Base-by-base conservation (phyloP, 2,888 invertebrate genomes). In the Julus scandinavius region DNA sequence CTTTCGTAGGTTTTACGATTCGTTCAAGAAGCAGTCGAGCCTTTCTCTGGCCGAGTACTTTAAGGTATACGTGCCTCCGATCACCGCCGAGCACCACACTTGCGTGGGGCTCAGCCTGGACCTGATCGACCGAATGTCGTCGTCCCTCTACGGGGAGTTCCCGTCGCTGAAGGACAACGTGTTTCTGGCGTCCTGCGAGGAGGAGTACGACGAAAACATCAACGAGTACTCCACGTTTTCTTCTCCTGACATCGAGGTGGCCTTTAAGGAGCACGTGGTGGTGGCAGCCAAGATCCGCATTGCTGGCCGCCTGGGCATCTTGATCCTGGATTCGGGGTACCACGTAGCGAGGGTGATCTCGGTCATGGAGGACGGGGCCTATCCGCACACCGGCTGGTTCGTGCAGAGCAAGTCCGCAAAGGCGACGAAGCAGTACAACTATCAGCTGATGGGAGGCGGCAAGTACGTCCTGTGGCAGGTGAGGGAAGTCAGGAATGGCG, bases 321-420 rank as follows among this genome's bases (percentile, higher is more conserved):
- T 97, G 93, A 94, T 98, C 40, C 94, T 97, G 80, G 98, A 98
- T 93, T 97, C 97, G 0, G 97, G 97, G 29, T 98, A 98, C 93
- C 97, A 98, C 92, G 96, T 97, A 89, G 95, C 96, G 83, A 94
- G 97, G 89, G 95, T 96, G 89, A 94, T 97, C 89, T 96, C 97
- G 40, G 95, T 97, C 87, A 98, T 97, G 97, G 94, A 94, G 63
- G 97, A 98, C 92, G 94, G 95, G 89, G 93, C 94, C 86, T 97
- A 96, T 93, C 98, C 97, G 17, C 97, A 98, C 91, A 97, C 97
- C 89, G 96, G 96, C 6, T 90, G 90, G 90, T 91, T 90, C 89
- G 89, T 90, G n/a, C 89, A 97, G 91, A 95, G 95, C 0, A 95
- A 96, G 91, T 96, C 96, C 91, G 93, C 94, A 86, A 94, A 95